Percentiles rank a stretch among this genome's conserved stretches.
Evolutionary conservation across 2,888 invertebrate genomes (phyloP).

Genomic region (Chironomus tentans): DNA sequence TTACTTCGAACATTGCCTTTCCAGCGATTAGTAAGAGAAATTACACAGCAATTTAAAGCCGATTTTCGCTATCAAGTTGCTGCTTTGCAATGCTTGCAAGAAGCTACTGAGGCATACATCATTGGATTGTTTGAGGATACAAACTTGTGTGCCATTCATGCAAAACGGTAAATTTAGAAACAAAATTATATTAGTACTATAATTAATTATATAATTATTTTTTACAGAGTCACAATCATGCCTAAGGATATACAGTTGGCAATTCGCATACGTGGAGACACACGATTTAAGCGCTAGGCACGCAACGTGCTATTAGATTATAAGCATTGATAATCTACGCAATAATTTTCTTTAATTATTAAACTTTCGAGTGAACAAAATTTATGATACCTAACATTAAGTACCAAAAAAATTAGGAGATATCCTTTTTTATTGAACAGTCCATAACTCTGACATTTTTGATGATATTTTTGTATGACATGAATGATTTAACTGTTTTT

Average conservation of each 20-base stretch:
- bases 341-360: too few species aligned
- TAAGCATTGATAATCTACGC: too few species aligned
- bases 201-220: too few species aligned
- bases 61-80: conserved; percentile 83
- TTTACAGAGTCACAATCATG: conserved; percentile 60
- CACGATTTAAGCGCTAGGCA: too few species aligned
- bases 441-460: too few species aligned
- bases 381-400: too few species aligned
- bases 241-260: conserved; percentile 85
- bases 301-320: too few species aligned
- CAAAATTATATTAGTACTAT: neutral
- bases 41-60: conserved; percentile 87
- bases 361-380: too few species aligned
- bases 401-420: too few species aligned
- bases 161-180: conserved; percentile 46
- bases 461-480: too few species aligned
- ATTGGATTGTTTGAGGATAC: conserved; percentile 75
- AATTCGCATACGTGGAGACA: conserved; percentile 80
- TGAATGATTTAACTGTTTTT: too few species aligned
- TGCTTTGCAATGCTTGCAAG: conserved; percentile 54
- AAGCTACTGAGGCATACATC: conserved; percentile 63
- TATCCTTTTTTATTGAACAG: too few species aligned
- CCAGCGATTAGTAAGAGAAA: conserved; percentile 85
- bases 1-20: conserved; percentile 83
- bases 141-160: conserved; percentile 73